Evolutionary conservation across 2,113 vertebrate species (phyloP), one percentile per base, ranked within the genome.

Genomic region (Cyanoliseus patagonus): DNA sequence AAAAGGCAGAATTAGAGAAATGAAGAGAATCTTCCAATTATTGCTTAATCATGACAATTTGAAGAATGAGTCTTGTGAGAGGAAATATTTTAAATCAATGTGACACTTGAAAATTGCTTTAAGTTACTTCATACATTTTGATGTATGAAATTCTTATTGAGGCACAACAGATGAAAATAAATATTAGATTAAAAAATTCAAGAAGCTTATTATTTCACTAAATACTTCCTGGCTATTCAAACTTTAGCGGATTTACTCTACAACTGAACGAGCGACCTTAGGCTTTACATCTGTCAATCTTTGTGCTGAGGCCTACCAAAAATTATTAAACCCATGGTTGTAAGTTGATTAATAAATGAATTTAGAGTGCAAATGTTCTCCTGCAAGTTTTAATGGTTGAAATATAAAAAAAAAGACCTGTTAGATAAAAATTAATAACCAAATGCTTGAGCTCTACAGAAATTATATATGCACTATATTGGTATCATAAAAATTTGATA

Each of bases 91-190:
- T 83, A 86, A 92, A 87, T 96, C 75, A 88, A 35, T 68, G 35
- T 90, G 91, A 92, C 77, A 90, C 57, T 83, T 95, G 82, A 91
- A 96, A 97, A 96, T 94, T 92, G 80, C 68, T 95, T 92, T 79
- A 82, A 85, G 83, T 95, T 92, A 15, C 69, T 86, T 93, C 19
- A 69, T 67, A 85, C 31, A 74, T 96, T 96, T 95, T 96, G 82
- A 93, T 92, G 39, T 90, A 87, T 66, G 76, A 94, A 85, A 92
- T 88, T 91, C 47, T 95, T 95, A 92, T 91, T 68, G 31, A 86
- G 92, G 93, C 76, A 86, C 69, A 96, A 91, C 57, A 86, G 86
- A 93, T 95, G 42, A 94, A 92, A 94, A 95, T 46, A 96, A 90
- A 90, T 89, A 91, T 69, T 88, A 44, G 46, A 83, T 88, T 81